Conservation (phyloP, 2,797 vertebrate genomes). For the Atherinosoma microstoma region DNA sequence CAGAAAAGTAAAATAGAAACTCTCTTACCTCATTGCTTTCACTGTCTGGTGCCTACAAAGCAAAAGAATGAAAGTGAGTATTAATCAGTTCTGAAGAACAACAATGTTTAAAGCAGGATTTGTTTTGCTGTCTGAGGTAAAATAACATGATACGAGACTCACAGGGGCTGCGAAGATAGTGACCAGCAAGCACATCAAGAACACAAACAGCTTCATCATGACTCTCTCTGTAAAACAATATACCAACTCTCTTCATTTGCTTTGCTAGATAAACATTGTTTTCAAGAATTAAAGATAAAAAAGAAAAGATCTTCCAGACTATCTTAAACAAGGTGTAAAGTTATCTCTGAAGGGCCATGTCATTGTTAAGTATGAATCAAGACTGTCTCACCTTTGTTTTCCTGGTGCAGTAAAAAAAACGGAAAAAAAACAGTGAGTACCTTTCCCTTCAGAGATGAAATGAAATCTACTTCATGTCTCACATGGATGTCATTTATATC, state of each 20-base stretch:
- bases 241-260: not conserved
- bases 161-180: slow-evolving; percentile 76
- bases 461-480: slow-evolving; percentile 47
- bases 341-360: not conserved
- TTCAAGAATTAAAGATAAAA: not conserved
- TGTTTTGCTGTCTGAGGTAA: not conserved
- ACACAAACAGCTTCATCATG: slow-evolving; percentile 71
- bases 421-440: not conserved
- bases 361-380: not conserved
- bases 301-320: not conserved
- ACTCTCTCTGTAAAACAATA: slow-evolving; percentile 23
- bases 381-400: slow-evolving; percentile 60
- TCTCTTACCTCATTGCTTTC: slow-evolving; percentile 76
- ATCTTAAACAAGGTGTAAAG: not conserved
- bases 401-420: slow-evolving; percentile 15
- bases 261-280: not conserved
- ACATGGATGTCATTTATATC: slow-evolving; percentile 73
- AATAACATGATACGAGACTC: slow-evolving; percentile 52
- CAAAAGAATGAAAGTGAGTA: slow-evolving; percentile 15
- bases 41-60: slow-evolving; percentile 70
- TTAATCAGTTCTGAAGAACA: not conserved
- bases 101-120: slow-evolving; percentile 7
- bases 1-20: slow-evolving; percentile 2
- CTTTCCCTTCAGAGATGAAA: slow-evolving; percentile 29
- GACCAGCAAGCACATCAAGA: slow-evolving; percentile 71